Conservation (phyloP, 2,113 vertebrate genomes). For the Perca fluviatilis region DNA sequence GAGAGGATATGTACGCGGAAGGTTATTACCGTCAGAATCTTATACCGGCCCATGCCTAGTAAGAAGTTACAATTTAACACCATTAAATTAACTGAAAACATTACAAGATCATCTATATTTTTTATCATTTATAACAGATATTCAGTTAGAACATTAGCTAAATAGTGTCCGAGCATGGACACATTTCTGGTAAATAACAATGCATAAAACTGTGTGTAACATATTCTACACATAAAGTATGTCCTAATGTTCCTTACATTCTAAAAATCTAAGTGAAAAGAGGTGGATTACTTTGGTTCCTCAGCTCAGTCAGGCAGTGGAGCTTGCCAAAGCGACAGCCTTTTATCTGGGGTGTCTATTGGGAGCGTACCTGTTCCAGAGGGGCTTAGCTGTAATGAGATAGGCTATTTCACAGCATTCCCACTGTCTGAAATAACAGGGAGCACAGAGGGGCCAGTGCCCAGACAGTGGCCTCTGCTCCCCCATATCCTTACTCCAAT, state of each 20-base stretch:
- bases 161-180: too few relatives aligned
- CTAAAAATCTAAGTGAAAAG: background rate
- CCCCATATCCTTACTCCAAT: constrained; percentile 31
- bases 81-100: too few relatives aligned
- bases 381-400: constrained; percentile 53
- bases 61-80: too few relatives aligned
- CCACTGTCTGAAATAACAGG: constrained; percentile 49
- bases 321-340: constrained; percentile 6
- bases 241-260: background rate
- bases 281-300: constrained; percentile 1
- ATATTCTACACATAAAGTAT: background rate
- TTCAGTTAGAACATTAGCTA: too few relatives aligned
- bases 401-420: constrained; percentile 40
- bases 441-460: constrained; percentile 33
- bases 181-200: too few relatives aligned
- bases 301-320: background rate
- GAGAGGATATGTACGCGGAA: too few relatives aligned
- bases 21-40: too few relatives aligned
- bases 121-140: too few relatives aligned
- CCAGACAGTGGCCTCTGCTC: constrained; percentile 54
- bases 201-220: background rate
- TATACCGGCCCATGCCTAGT: too few relatives aligned
- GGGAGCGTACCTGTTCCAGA: constrained; percentile 31
- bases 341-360: constrained; percentile 21
- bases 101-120: too few relatives aligned